Conservation (phyloP, 2,113 vertebrate genomes). For the Pimephales promelas region DNA sequence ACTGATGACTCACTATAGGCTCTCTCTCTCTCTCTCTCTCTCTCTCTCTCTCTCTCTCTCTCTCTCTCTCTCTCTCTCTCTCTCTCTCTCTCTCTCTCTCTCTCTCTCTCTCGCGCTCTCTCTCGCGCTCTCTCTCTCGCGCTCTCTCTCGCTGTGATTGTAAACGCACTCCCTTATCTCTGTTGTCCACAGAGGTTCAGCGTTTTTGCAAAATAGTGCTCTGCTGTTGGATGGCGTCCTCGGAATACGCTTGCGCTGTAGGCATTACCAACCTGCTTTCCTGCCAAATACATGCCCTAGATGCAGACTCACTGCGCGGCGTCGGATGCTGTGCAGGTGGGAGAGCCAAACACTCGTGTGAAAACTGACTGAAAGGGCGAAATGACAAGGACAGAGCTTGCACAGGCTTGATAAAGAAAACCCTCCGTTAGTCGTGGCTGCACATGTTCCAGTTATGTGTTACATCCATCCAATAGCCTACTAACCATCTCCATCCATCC, state of each 20-base stretch:
- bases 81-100: not conserved
- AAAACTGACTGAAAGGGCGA: not conserved
- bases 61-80: not conserved
- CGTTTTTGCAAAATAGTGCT: slow-evolving; percentile 51
- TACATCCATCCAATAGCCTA: not conserved
- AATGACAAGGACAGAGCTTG: not conserved
- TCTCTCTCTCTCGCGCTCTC: not conserved
- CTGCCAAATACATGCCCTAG: slow-evolving; percentile 50
- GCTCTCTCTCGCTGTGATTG: not conserved
- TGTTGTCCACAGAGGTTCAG: slow-evolving; percentile 9
- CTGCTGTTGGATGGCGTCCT: slow-evolving; percentile 55
- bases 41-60: not conserved
- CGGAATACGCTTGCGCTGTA: slow-evolving; percentile 52
- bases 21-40: not conserved
- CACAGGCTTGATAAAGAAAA: not conserved
- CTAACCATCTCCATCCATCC: slow-evolving; percentile 6
- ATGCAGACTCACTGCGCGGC: slow-evolving; percentile 26
- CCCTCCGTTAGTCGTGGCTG: not conserved
- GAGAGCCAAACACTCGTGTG: slow-evolving; percentile 13
- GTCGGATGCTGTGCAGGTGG: slow-evolving; percentile 51
- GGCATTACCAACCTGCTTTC: slow-evolving; percentile 45
- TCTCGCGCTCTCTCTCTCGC: not conserved
- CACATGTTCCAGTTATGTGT: not conserved
- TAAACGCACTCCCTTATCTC: slow-evolving; percentile 5
- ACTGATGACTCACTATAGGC: slow-evolving; percentile 14